phyloP scores from a whole-genome alignment of 2,797 vertebrate species.

The Cuculus canorus region DNA sequence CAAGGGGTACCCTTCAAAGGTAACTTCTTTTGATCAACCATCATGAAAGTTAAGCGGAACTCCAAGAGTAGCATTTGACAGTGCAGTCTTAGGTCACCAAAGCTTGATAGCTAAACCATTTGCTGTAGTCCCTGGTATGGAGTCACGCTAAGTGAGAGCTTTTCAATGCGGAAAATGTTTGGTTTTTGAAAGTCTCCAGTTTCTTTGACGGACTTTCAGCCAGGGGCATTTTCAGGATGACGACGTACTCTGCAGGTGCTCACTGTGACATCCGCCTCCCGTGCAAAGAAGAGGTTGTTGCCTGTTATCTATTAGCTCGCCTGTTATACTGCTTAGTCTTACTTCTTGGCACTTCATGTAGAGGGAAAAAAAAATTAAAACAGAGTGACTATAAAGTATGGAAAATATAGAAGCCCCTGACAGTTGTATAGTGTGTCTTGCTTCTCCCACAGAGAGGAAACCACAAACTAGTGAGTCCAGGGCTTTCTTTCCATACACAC shows the following conservation, averaged over 20 bases:
- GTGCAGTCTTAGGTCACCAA: background rate
- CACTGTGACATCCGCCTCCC: background rate
- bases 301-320: constrained; percentile 27
- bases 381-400: constrained; percentile 38
- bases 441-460: constrained; percentile 69
- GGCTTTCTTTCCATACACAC: constrained; percentile 42
- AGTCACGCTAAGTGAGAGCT: background rate
- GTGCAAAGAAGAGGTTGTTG: background rate
- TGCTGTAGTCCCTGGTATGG: background rate
- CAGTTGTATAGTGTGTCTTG: constrained; percentile 57
- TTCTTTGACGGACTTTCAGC: background rate
- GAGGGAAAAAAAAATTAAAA: background rate
- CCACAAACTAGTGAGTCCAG: constrained; percentile 57
- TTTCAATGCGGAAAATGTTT: background rate
- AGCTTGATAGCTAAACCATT: background rate
- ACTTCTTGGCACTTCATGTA: constrained; percentile 13
- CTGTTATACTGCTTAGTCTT: constrained; percentile 35
- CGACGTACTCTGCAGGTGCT: constrained; percentile 9
- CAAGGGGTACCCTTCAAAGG: background rate
- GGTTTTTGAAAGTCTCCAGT: background rate
- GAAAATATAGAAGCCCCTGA: constrained; percentile 58
- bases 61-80: background rate
- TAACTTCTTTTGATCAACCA: background rate
- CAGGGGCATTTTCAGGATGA: constrained; percentile 15
- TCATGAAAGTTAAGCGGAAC: background rate